Evolutionary conservation across 2,113 vertebrate genomes (phyloP).

Genomic region (Poeciliopsis occidentalis): DNA sequence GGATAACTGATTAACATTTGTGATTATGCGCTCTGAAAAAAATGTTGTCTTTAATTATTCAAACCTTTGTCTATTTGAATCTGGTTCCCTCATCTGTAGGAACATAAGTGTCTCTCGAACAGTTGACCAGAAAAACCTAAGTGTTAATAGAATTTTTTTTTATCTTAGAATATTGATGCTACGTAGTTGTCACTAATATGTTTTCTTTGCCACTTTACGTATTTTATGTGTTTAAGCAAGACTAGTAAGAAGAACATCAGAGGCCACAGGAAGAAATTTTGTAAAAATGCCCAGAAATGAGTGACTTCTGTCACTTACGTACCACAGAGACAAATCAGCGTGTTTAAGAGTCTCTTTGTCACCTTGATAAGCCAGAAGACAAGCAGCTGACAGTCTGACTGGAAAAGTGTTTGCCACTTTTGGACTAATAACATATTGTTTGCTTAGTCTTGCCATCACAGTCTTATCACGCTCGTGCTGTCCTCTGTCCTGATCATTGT

Average conservation of each 20-base stretch:
- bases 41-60: not conserved
- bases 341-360: slow-evolving; percentile 19
- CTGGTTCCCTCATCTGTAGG: not conserved
- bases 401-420: slow-evolving; percentile 16
- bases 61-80: not conserved
- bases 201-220: not conserved
- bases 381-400: not conserved
- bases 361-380: slow-evolving; percentile 13
- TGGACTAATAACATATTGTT: not conserved
- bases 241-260: not conserved
- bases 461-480: not conserved
- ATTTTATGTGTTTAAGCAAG: not conserved
- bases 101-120: not conserved
- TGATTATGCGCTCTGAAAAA: not conserved
- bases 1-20: not conserved
- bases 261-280: not conserved
- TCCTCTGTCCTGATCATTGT: slow-evolving; percentile 15
- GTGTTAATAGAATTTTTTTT: no score
- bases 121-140: no score
- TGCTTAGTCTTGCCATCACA: not conserved
- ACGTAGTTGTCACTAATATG: no score
- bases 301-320: not conserved
- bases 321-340: not conserved
- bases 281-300: not conserved
- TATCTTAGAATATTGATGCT: no score